phyloP scores from a whole-genome alignment of 2,888 invertebrate species.

The Pheosia gnoma region DNA sequence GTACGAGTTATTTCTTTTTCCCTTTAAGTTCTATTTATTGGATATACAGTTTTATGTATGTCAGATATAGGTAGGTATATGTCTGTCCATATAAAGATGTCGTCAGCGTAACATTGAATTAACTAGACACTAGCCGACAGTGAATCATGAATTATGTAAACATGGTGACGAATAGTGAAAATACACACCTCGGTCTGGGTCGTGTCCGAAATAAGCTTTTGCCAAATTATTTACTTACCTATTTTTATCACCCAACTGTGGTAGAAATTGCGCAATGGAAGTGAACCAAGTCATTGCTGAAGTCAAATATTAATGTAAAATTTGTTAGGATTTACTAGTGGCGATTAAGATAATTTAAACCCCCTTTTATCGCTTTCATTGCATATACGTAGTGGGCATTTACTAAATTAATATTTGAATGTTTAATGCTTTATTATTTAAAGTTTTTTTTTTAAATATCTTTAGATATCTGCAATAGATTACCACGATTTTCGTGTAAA shows the following conservation, averaged over 20 bases:
- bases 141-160: conserved; percentile 57
- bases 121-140: background rate
- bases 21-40: background rate
- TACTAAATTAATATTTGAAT: too few relatives aligned
- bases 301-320: conserved; percentile 21
- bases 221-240: conserved; percentile 24
- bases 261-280: conserved; percentile 21
- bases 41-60: background rate
- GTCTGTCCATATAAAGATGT: background rate
- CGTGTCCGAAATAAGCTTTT: conserved; percentile 33
- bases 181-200: conserved; percentile 37
- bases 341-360: background rate
- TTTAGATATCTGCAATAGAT: too few relatives aligned
- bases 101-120: conserved; percentile 1
- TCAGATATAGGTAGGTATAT: background rate
- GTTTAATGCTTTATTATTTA: too few relatives aligned
- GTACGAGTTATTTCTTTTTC: background rate
- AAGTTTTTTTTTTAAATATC: too few relatives aligned
- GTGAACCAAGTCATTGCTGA: conserved; percentile 27
- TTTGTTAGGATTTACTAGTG: conserved; percentile 9
- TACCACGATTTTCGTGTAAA: too few relatives aligned
- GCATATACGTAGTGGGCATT: too few relatives aligned
- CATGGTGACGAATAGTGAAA: conserved; percentile 55
- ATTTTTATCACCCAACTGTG: conserved; percentile 15
- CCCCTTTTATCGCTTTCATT: background rate